Base-by-base conservation (phyloP, 1,140 invertebrate genomes). In the Meloidogyne hapla region DNA sequence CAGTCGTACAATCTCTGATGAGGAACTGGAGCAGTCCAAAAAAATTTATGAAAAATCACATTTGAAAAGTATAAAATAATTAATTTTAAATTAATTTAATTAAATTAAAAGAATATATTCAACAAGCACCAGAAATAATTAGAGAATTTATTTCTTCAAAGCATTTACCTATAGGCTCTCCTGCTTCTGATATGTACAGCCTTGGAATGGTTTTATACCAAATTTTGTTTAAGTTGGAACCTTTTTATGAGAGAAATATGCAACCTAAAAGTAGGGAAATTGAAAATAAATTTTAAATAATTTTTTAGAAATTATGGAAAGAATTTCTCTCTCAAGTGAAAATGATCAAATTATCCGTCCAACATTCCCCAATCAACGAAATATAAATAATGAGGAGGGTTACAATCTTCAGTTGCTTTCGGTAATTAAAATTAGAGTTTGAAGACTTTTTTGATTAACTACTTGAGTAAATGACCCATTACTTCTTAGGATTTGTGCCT, bases 41-140 rank as follows among this genome's bases (percentile, higher is more conserved):
- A 78, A 64, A 33, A 64, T 65, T 42, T 48, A 67, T 42, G 65
- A 67, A 21, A 67, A 67, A 42, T 70, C 40, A 25, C 28, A 61
- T 70, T 25, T 38, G 9, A 73, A 63, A 33, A 64, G 56, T 73
- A 64, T 10, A n/a, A 15, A 18, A 5, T n/a, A 62, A 72, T 9
- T 56, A n/a, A 56, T 5, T 56, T 48, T n/a, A 33, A 56, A 56
- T 56, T 45, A 45, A 45, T 45, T 45, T 2, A 25, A 65, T 21
- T 40, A 12, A 12, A 13, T 79, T 18, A 13, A 62, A 21, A 80
- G 81, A 82, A 69, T 75, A 80, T 28, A 79, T 86, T 26, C 84
- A 85, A 79, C 84, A 84, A 79, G 84, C 84, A 45, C 85, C 84
- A 13, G 85, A 87, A 79, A 77, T 87, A 26, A 86, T 86, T 25